Base-by-base conservation (phyloP, 2,113 vertebrate genomes). In the Helogale parvula region DNA sequence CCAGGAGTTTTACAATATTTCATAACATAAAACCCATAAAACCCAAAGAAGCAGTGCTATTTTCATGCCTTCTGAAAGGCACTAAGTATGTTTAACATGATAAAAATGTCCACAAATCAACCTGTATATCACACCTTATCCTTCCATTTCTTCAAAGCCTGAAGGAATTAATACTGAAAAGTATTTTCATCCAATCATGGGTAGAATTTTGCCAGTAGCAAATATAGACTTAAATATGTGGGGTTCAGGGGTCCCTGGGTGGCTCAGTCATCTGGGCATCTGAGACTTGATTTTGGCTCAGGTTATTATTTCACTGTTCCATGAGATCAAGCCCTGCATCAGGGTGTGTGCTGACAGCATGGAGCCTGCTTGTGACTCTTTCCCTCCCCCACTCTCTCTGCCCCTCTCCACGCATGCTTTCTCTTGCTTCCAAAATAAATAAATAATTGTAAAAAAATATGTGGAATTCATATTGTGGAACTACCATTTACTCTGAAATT, bases 401-500 rank as follows among this genome's bases (percentile, higher is more conserved):
- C 21, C 21, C 57, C 57, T 60, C 57, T 19, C 57, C 57, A 23
- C 21, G 23, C 57, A 60, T 23, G 21, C 57, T 60, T 60, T 60
- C 57, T 60, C 57, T 8, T 60, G 8, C 57, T 60, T 21, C 23
- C 57, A 60, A 60, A 60, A 60, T 60, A 60, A 57, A 57, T 57
- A 57, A 60, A 60, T 60, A 60, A 25, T 23, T 21, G 17, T 60
- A 23, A 23, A 60, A 41, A 82, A 68, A 57, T 74, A 69, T 29
- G 33, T 71, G 23, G 10, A 45, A 57, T 80, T 71, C 15, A 88
- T 45, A 84, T 63, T 17, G 11, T 5, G 88, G 15, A 91, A 74
- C 10, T 41, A 85, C 3, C 16, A 90, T 86, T 60, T 82, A 81
- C 88, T 93, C 41, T 84, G 69, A 93, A 96, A 92, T 89, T 77